Evolutionary conservation across 2,888 invertebrate genomes (phyloP).

Genomic region (Leistus spinibarbis): DNA sequence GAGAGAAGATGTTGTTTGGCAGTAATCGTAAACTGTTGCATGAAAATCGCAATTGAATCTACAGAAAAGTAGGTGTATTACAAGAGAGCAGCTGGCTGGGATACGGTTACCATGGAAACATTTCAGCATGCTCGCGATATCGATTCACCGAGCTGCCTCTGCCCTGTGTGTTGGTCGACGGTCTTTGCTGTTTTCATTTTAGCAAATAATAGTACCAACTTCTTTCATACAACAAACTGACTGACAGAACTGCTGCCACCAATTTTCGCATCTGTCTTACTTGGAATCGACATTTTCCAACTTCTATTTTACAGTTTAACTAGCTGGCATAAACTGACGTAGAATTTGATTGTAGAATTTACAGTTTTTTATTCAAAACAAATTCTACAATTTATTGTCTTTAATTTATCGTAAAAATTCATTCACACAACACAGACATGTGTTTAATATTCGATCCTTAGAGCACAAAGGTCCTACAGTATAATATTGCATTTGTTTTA

Average conservation of each 20-base stretch:
- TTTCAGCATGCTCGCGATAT: constrained; percentile 41
- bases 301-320: too few relatives aligned
- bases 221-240: neutral
- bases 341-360: too few relatives aligned
- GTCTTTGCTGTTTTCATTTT: neutral
- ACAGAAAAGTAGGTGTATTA: constrained; percentile 41
- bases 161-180: constrained; percentile 16
- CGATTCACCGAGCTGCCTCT: constrained; percentile 40
- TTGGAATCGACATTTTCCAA: too few relatives aligned
- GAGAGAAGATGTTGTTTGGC: neutral
- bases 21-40: constrained; percentile 31
- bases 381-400: too few relatives aligned
- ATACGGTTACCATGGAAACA: constrained; percentile 57
- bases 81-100: constrained; percentile 58
- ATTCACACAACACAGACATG: too few relatives aligned
- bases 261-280: too few relatives aligned
- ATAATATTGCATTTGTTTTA: too few relatives aligned
- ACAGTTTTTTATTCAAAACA: too few relatives aligned
- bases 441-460: too few relatives aligned
- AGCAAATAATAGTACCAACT: neutral
- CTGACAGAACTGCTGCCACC: neutral
- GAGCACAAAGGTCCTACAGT: too few relatives aligned
- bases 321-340: too few relatives aligned
- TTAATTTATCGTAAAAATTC: too few relatives aligned
- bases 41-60: constrained; percentile 35